A percentile compares a stretch with the other conserved stretches of the same genome.
These are phyloP conservation scores for Clunio marinus DNA, from an alignment of 2,888 invertebrate species.

Conservation along the genomic window DNA sequence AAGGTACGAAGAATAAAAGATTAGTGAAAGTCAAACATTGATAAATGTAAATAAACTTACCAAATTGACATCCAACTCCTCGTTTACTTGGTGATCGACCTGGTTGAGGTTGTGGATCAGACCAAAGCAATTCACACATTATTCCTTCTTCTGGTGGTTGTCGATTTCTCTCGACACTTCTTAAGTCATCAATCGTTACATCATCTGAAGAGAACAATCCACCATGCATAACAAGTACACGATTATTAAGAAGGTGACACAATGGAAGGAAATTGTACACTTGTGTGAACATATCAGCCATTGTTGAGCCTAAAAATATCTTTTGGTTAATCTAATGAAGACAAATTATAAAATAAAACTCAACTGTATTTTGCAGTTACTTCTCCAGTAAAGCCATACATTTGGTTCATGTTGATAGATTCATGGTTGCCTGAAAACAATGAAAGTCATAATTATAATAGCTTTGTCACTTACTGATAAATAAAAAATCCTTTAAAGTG, in stretches of 20 bases:
- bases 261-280: slow-evolving; percentile 97
- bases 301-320: slow-evolving; percentile 59
- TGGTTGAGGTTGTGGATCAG: slow-evolving; percentile 87
- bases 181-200: slow-evolving; percentile 89
- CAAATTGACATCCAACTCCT: slow-evolving; percentile 98
- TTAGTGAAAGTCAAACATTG: too few species aligned
- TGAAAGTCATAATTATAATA: slow-evolving; percentile 7
- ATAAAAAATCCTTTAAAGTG: too few species aligned
- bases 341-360: background rate
- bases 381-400: slow-evolving; percentile 99
- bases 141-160: slow-evolving; percentile 97
- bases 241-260: slow-evolving; percentile 88
- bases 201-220: slow-evolving; percentile 92
- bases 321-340: background rate
- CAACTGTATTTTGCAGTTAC: slow-evolving; percentile 91
- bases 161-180: slow-evolving; percentile 81
- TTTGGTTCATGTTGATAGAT: slow-evolving; percentile 96
- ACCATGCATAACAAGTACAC: slow-evolving; percentile 90
- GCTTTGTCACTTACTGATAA: background rate
- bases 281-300: slow-evolving; percentile 97
- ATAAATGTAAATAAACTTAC: slow-evolving; percentile 48
- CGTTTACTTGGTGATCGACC: slow-evolving; percentile 93
- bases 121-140: slow-evolving; percentile 99
- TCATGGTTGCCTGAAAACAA: slow-evolving; percentile 86
- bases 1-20: too few species aligned